phyloP scores from a whole-genome alignment of 92 coral and sea anemone species.

The Umimayanthus chanpuru region DNA sequence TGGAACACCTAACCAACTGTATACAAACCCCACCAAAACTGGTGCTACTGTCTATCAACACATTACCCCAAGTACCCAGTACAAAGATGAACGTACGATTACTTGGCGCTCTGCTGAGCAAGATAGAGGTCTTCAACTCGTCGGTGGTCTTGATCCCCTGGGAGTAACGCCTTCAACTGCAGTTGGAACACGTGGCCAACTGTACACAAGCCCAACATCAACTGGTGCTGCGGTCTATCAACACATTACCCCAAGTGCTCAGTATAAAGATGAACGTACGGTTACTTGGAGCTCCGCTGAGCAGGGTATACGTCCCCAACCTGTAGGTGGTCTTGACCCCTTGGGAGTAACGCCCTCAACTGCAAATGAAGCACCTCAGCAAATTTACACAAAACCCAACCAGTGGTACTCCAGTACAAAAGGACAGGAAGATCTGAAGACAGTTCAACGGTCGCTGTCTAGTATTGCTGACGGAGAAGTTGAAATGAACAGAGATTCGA shows the following conservation, averaged over 20 bases:
- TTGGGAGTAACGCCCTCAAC: not conserved
- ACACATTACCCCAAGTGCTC: not conserved
- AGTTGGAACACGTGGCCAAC: no score
- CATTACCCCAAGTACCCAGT: not conserved
- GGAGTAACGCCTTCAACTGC: no score
- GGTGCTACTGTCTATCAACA: not conserved
- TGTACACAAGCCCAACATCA: no score
- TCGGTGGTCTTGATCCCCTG: no score
- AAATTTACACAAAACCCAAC: not conserved
- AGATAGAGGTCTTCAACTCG: not conserved
- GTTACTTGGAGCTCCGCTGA: not conserved
- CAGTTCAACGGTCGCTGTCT: not conserved
- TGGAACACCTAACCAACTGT: not conserved
- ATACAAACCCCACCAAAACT: not conserved
- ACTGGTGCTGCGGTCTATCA: no score
- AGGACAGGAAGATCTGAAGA: conserved; percentile 8
- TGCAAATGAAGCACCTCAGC: not conserved
- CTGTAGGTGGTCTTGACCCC: not conserved
- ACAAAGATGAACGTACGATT: not conserved
- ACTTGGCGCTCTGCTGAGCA: not conserved
- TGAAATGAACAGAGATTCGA: not conserved
- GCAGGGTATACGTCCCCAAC: not conserved
- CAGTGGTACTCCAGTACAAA: conserved; percentile 21
- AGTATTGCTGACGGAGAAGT: not conserved
- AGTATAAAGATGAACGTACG: not conserved